phyloP scores from a whole-genome alignment of 2,888 invertebrate species.

The Stramonita haemastoma region DNA sequence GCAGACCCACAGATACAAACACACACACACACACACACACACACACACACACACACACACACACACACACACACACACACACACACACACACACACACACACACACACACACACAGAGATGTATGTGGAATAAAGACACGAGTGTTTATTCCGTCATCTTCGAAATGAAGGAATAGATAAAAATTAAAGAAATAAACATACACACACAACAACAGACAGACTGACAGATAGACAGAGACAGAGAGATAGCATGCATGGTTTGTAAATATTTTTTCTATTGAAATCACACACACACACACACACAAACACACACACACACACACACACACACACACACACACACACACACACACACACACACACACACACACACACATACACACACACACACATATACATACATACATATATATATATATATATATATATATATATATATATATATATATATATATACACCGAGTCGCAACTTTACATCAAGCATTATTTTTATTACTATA shows the following conservation, averaged over 20 bases:
- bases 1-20: neutral
- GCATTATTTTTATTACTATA: too few relatives aligned
- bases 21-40: neutral
- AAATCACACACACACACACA: neutral
- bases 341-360: neutral
- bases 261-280: too few relatives aligned
- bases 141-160: neutral
- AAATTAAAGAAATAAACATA: too few relatives aligned
- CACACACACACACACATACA: constrained; percentile 8
- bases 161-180: too few relatives aligned
- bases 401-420: constrained; percentile 14
- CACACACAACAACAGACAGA: too few relatives aligned
- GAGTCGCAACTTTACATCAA: too few relatives aligned
- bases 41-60: neutral
- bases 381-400: constrained; percentile 22
- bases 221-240: too few relatives aligned
- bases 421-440: neutral
- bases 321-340: constrained; percentile 13
- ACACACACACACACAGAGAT: constrained; percentile 7
- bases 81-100: constrained; percentile 24
- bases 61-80: constrained; percentile 24
- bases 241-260: neutral
- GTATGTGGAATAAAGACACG: neutral
- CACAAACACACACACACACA: constrained; percentile 10
- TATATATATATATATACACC: neutral